Evolutionary conservation across 2,888 invertebrate genomes (phyloP), one percentile per base, ranked within the genome.

Genomic region (Alcis repandata): DNA sequence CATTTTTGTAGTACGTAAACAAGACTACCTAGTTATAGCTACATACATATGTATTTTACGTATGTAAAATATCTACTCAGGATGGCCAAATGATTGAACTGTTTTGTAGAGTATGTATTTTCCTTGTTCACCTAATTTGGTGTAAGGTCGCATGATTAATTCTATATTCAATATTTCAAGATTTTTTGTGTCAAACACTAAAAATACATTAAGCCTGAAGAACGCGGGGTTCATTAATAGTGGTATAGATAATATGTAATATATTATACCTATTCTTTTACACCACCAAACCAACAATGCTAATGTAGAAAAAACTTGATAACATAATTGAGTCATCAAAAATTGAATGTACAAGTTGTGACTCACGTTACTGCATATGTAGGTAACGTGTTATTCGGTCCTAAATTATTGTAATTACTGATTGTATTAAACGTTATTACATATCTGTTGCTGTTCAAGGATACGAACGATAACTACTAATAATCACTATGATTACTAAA

Each of bases 291-390:
- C n/a, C 20, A 46, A 46, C 1, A 46, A 46, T 27, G 9, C n/a
- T 27, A 7, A 11, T n/a, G 15, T 56, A 32, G 19, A 20, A 22
- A 20, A 22, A 11, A 4, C 2, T 15, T 2, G 48, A 48, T 48
- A 58, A 48, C n/a, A 15, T 15, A 38, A 22, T 58, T 48, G 58
- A 58, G 58, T 58, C 58, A 58, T 27, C 48, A 15, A 27, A 22
- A 22, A 58, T 17, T 27, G 43, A 17, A 15, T 43, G 10, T 9
- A 43, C 10, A 10, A 1, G 10, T 15, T 43, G 33, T 58, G 58
- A 48, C 38, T 48, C 38, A 58, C 17, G 40, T 48, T 48, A 17
- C 48, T 17, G 36, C 9, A 46, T 38, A 11, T 27, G 11, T 38
- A n/a, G n/a, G n/a, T n/a, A n/a, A n/a, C n/a, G 9, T 27, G 27